Conservation (phyloP, 2,888 invertebrate genomes). For the Thereva unica region DNA sequence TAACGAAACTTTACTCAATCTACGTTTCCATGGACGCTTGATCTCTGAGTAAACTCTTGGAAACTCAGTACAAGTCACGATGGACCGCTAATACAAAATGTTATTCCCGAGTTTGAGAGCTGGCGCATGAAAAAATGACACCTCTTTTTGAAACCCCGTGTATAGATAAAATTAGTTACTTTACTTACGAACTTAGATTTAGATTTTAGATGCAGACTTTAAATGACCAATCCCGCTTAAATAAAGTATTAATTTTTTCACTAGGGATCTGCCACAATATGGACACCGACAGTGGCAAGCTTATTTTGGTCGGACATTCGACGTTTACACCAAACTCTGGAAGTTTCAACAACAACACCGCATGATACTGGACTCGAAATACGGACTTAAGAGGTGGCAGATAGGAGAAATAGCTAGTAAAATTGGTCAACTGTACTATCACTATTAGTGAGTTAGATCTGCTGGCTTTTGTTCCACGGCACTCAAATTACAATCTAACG, state of each 20-base stretch:
- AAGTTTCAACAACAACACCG: conserved; percentile 97
- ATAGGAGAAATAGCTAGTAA: conserved; percentile 98
- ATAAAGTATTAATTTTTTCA: conserved; percentile 44
- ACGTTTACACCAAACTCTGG: conserved; percentile 96
- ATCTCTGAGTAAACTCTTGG: no score
- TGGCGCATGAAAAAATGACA: no score
- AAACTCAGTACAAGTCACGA: no score
- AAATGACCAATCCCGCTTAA: no score
- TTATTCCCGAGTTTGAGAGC: no score
- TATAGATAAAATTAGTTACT: no score
- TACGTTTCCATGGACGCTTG: no score
- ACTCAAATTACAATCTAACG: conserved; percentile 18
- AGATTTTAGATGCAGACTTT: no score
- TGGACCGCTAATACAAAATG: no score
- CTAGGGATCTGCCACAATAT: conserved; percentile 94
- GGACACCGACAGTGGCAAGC: conserved; percentile 98
- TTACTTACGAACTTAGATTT: no score
- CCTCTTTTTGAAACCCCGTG: no score
- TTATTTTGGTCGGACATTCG: conserved; percentile 95
- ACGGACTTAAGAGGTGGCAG: conserved; percentile 96
- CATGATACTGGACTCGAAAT: conserved; percentile 86
- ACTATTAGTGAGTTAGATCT: conserved; percentile 83
- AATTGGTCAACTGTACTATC: conserved; percentile 97
- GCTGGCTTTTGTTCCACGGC: not conserved
- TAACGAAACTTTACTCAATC: no score